A percentile compares a stretch with the other conserved stretches of the same genome.
Evolutionary conservation across 2,113 vertebrate species (phyloP).

Genomic region (Vireo altiloquus): DNA sequence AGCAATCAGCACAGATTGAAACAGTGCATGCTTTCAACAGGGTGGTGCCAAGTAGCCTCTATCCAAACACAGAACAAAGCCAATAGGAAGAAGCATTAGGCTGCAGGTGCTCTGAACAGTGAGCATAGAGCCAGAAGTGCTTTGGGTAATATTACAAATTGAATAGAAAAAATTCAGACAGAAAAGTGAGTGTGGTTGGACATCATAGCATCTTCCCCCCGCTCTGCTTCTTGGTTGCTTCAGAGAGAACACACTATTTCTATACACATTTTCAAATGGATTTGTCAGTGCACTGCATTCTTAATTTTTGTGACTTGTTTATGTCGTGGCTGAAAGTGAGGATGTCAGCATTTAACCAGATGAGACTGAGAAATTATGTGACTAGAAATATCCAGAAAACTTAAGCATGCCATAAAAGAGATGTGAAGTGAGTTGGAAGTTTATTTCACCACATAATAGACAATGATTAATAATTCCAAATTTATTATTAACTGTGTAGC

Average conservation of each 20-base stretch:
- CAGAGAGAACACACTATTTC: background rate
- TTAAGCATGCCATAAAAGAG: background rate
- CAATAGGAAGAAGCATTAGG: background rate
- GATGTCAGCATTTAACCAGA: constrained; percentile 32
- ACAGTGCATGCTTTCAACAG: background rate
- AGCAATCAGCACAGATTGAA: background rate
- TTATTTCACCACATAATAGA: background rate
- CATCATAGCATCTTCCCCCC: background rate
- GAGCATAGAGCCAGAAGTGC: background rate
- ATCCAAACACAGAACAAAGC: background rate
- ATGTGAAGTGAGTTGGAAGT: background rate
- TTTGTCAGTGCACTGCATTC: background rate
- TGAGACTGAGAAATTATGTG: constrained; percentile 15
- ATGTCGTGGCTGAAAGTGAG: background rate
- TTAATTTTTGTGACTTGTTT: constrained; percentile 24
- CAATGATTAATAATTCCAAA: background rate
- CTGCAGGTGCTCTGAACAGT: background rate
- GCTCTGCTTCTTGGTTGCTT: background rate
- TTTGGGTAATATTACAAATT: background rate
- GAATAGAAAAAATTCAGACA: background rate
- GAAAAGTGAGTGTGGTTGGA: background rate
- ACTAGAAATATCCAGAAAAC: constrained; percentile 6
- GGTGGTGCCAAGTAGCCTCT: background rate
- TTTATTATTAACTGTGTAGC: background rate
- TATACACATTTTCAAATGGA: background rate